Evolutionary conservation across 1,140 invertebrate genomes (phyloP).

Genomic region (Holotrichia oblita): DNA sequence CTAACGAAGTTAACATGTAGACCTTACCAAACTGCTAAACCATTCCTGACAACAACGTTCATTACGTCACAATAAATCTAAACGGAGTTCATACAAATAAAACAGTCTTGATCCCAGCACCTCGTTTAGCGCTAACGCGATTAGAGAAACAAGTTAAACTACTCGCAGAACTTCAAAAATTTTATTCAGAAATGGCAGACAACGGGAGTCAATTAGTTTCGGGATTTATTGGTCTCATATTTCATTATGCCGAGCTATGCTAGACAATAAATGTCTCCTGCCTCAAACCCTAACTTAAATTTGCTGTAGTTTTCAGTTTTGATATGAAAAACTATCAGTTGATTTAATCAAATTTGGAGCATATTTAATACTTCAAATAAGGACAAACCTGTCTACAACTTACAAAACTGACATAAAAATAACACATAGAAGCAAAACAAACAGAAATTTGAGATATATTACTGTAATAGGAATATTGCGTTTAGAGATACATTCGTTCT

Average conservation of each 20-base stretch:
- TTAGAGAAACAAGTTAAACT: neutral
- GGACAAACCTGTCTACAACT: too few species aligned
- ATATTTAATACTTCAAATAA: too few species aligned
- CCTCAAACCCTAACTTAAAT: neutral
- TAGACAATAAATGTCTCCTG: neutral
- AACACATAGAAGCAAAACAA: too few species aligned
- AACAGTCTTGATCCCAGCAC: neutral
- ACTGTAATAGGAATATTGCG: too few species aligned
- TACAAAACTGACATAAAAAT: too few species aligned
- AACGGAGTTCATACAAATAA: conserved; percentile 13
- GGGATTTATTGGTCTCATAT: neutral
- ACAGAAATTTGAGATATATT: too few species aligned
- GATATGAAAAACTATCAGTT: neutral
- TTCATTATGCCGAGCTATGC: neutral
- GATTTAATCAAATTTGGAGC: neutral
- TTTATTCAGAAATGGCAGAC: neutral
- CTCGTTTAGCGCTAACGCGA: neutral
- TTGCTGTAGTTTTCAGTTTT: neutral
- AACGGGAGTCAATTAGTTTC: neutral
- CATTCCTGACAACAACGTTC: neutral
- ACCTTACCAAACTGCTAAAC: neutral
- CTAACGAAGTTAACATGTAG: too few species aligned
- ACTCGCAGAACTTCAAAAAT: neutral
- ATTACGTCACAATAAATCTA: neutral
- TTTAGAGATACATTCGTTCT: too few species aligned